These are phyloP conservation scores for Phyllotis vaccarum DNA, from an alignment of 2,797 vertebrate genomes.

Conservation along the genomic window DNA sequence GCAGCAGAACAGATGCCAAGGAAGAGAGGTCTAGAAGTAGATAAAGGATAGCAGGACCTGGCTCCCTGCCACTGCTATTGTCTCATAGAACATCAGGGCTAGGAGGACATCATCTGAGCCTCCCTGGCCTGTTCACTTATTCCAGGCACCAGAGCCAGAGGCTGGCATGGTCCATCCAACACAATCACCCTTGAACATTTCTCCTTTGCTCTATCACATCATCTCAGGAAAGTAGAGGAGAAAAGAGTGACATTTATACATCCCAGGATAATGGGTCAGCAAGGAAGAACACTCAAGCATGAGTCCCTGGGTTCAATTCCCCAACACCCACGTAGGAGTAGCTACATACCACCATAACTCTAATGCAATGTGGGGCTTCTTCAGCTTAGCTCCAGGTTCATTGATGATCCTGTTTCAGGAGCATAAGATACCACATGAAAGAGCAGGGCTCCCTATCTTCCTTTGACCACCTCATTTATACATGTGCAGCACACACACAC, in stretches of 20 bases:
- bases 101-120: background rate
- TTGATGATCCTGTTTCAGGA: background rate
- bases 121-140: background rate
- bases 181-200: background rate
- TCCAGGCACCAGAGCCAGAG: fast-evolving
- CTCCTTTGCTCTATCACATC: background rate
- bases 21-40: background rate
- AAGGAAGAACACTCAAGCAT: background rate
- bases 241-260: background rate
- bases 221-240: background rate
- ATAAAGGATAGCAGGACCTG: too few relatives aligned
- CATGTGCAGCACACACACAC: background rate
- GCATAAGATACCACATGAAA: background rate
- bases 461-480: background rate
- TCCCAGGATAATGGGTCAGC: background rate
- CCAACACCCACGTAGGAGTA: background rate
- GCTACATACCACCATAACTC: too few relatives aligned
- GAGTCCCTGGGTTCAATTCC: background rate
- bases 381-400: background rate
- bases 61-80: background rate
- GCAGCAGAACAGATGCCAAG: background rate
- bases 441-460: background rate
- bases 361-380: background rate
- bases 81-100: background rate
- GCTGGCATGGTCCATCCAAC: too few relatives aligned